Conservation (phyloP, 2,888 invertebrate species). For the Magallana nippona region DNA sequence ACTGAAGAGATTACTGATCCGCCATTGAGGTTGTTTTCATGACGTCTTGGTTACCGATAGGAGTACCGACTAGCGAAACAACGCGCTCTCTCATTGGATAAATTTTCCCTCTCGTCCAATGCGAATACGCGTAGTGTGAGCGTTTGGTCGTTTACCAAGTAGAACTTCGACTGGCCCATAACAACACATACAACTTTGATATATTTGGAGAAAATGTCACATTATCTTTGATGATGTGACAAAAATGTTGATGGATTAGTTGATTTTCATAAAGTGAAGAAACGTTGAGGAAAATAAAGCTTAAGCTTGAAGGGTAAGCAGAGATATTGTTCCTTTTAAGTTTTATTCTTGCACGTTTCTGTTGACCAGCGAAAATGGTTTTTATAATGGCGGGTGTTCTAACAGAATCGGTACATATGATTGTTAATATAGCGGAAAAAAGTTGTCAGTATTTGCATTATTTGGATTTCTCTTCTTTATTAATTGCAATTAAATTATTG, state of each 20-base stretch:
- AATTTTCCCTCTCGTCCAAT: slow-evolving; percentile 53
- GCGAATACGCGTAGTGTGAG: slow-evolving; percentile 39
- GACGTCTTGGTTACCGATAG: slow-evolving; percentile 71
- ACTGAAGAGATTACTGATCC: slow-evolving; percentile 41
- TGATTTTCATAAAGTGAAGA: background rate
- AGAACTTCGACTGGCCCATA: slow-evolving; percentile 40
- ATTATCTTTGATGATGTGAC: background rate
- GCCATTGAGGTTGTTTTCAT: slow-evolving; percentile 71
- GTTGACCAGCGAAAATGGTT: background rate
- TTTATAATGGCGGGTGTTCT: background rate
- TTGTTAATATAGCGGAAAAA: background rate
- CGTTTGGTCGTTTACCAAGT: slow-evolving; percentile 9
- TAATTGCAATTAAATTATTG: too few species aligned
- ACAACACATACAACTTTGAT: slow-evolving; percentile 37
- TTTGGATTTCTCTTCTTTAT: background rate
- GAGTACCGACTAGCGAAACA: slow-evolving; percentile 14
- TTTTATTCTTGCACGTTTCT: background rate
- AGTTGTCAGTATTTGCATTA: background rate
- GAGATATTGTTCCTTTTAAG: background rate
- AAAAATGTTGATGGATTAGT: slow-evolving; percentile 8
- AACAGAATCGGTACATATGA: background rate
- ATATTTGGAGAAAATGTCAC: slow-evolving; percentile 12
- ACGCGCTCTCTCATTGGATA: slow-evolving; percentile 55
- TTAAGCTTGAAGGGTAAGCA: slow-evolving; percentile 4
- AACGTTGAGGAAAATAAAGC: background rate